phyloP scores from a whole-genome alignment of 2,888 invertebrate species.

The Melieria omissa region DNA sequence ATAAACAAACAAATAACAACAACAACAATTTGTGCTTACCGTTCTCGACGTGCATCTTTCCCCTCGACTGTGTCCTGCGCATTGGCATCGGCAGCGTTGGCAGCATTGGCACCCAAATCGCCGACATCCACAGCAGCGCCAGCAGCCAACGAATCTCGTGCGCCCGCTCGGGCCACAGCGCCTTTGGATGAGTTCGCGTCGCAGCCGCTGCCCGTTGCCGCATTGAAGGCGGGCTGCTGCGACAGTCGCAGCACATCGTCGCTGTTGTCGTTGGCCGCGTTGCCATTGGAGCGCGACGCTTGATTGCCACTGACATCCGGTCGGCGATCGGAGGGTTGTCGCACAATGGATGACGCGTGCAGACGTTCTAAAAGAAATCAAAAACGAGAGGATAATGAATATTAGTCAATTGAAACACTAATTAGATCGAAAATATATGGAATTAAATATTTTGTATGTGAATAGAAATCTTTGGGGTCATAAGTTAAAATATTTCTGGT shows the following conservation, averaged over 20 bases:
- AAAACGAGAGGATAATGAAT: neutral
- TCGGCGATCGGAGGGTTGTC: slow-evolving; percentile 66
- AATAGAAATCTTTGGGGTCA: neutral
- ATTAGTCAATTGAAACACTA: neutral
- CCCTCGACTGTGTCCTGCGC: slow-evolving; percentile 60
- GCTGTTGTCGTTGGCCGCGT: slow-evolving; percentile 55
- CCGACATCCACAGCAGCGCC: slow-evolving; percentile 12
- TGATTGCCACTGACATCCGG: slow-evolving; percentile 61
- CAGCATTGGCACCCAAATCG: slow-evolving; percentile 34
- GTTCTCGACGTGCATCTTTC: slow-evolving; percentile 56
- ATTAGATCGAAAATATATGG: neutral
- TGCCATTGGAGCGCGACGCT: slow-evolving; percentile 60
- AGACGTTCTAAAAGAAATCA: slow-evolving; percentile 58
- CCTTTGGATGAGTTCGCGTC: neutral
- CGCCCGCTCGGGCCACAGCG: slow-evolving; percentile 39
- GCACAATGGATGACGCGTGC: slow-evolving; percentile 62
- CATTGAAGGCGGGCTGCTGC: neutral
- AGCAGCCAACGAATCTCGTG: slow-evolving; percentile 30
- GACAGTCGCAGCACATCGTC: slow-evolving; percentile 27
- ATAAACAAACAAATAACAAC: slow-evolving; percentile 1
- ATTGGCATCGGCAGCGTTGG: slow-evolving; percentile 54
- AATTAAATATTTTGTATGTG: neutral
- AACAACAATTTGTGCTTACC: slow-evolving; percentile 46
- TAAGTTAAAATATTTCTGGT: neutral
- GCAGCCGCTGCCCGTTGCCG: too few relatives aligned